Conservation (phyloP, 2,888 invertebrate genomes). For the Catocala nupta region DNA sequence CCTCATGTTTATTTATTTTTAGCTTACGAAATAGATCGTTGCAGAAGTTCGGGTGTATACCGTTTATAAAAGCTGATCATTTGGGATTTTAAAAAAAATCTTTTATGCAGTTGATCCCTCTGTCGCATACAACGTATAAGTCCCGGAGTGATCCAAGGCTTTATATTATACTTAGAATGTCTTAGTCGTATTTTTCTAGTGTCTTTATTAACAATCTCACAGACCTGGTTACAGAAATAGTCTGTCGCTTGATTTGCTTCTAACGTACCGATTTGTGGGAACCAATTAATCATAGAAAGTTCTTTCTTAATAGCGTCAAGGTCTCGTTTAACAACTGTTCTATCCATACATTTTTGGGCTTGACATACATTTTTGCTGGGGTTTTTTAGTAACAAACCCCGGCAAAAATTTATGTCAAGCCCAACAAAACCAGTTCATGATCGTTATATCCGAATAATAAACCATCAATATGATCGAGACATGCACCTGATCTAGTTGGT, state of each 20-base stretch:
- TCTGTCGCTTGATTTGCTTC: not conserved
- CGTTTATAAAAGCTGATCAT: too few relatives aligned
- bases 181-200: not conserved
- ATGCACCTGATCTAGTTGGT: slow-evolving; percentile 19
- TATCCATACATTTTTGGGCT: not conserved
- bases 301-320: not conserved
- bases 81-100: not conserved
- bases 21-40: too few relatives aligned
- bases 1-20: too few relatives aligned
- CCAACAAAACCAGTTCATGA: not conserved
- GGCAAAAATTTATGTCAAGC: too few relatives aligned
- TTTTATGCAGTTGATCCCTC: not conserved
- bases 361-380: too few relatives aligned
- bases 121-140: not conserved
- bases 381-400: not conserved
- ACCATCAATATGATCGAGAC: slow-evolving; percentile 34
- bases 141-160: not conserved
- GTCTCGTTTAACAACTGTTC: not conserved
- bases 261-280: not conserved
- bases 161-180: not conserved
- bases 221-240: not conserved
- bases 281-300: not conserved
- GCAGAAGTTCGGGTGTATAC: too few relatives aligned
- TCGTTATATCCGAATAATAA: slow-evolving; percentile 11
- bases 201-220: not conserved